A percentile compares a stretch with the other conserved stretches of the same genome.
These are phyloP conservation scores for Lampris megalopsis DNA, from an alignment of 2,113 vertebrate species.

Conservation along the genomic window DNA sequence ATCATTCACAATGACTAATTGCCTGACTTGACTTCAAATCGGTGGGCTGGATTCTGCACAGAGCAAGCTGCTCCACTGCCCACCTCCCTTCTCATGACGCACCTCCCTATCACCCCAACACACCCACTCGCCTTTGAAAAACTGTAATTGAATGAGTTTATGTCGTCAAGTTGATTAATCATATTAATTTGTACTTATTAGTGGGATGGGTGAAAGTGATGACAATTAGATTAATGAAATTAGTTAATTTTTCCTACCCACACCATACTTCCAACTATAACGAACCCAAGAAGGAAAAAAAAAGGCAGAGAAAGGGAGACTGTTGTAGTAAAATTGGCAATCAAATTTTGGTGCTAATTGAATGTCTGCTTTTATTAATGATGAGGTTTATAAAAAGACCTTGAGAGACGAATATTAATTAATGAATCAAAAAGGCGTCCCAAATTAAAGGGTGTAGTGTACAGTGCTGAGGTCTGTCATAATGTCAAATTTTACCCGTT, in stretches of 20 bases:
- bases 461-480: slow-evolving; percentile 42
- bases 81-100: slow-evolving; percentile 56
- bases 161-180: slow-evolving; percentile 97
- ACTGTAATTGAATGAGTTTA: slow-evolving; percentile 94
- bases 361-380: slow-evolving; percentile 98
- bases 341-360: slow-evolving; percentile 90
- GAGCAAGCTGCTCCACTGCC: slow-evolving; percentile 56
- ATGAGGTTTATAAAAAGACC: slow-evolving; percentile 91
- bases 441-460: slow-evolving; percentile 58
- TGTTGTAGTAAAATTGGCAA: slow-evolving; percentile 86
- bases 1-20: slow-evolving; percentile 77
- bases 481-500: slow-evolving; percentile 8
- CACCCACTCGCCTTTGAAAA: slow-evolving; percentile 89
- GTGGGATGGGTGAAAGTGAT: slow-evolving; percentile 89
- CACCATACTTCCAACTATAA: slow-evolving; percentile 68
- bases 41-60: slow-evolving; percentile 63
- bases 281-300: slow-evolving; percentile 47
- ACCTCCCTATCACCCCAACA: slow-evolving; percentile 77
- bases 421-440: slow-evolving; percentile 71
- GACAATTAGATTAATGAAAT: slow-evolving; percentile 95
- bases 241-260: slow-evolving; percentile 84
- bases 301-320: slow-evolving; percentile 74
- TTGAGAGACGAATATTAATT: slow-evolving; percentile 91
- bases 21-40: slow-evolving; percentile 69
- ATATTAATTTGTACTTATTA: slow-evolving; percentile 97